Conservation (phyloP, 2,113 vertebrate species). For the Hypomesus transpacificus region DNA sequence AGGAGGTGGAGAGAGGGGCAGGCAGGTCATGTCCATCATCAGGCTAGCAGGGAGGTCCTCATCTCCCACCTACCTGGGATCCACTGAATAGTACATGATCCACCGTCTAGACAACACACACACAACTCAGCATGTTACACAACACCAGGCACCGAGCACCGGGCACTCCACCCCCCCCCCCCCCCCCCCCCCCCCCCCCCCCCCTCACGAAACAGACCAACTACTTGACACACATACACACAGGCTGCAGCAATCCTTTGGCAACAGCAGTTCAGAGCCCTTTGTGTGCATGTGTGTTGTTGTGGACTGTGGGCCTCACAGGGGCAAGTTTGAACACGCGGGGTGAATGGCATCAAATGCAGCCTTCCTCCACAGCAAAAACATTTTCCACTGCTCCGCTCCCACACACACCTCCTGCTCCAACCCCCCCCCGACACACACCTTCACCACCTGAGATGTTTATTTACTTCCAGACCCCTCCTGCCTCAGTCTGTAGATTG, state of each 20-base stretch:
- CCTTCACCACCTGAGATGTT: background rate
- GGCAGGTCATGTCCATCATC: conserved; percentile 13
- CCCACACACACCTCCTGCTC: conserved; percentile 7
- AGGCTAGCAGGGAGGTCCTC: conserved; percentile 33
- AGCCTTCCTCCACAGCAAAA: background rate
- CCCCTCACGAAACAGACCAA: no score
- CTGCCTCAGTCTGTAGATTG: background rate
- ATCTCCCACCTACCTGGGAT: conserved; percentile 8
- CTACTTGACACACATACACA: background rate
- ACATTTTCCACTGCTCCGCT: background rate
- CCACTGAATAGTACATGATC: conserved; percentile 36
- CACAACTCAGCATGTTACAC: conserved; percentile 15
- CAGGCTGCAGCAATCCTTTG: no score
- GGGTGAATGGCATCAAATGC: background rate
- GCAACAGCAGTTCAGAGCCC: background rate
- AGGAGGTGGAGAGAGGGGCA: background rate
- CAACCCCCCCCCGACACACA: conserved; percentile 16
- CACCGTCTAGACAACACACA: conserved; percentile 17
- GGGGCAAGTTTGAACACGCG: background rate
- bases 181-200: background rate
- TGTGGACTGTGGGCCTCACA: background rate
- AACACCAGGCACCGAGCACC: conserved; percentile 4
- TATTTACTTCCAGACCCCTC: background rate
- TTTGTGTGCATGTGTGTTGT: background rate
- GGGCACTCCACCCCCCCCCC: background rate